A percentile compares a stretch with the other conserved stretches of the same genome.
phyloP scores from a whole-genome alignment of 2,113 vertebrate species.

The Epinephelus cyanopodus region DNA sequence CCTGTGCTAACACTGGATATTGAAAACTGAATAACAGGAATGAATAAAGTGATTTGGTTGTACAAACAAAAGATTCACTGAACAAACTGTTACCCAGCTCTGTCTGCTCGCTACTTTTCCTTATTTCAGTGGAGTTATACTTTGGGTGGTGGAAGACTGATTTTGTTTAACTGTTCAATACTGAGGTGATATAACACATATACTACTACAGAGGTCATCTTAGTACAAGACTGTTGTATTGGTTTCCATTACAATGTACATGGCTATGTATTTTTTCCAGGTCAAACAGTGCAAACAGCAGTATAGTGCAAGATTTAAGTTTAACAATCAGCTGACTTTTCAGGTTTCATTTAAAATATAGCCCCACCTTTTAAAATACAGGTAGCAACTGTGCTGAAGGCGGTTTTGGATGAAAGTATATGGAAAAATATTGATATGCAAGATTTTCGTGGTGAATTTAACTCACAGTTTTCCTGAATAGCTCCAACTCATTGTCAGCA shows the following conservation, averaged over 20 bases:
- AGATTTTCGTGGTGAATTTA: background rate
- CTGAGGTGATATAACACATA: background rate
- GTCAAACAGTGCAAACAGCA: background rate
- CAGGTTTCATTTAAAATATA: background rate
- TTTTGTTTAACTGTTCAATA: background rate
- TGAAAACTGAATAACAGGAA: background rate
- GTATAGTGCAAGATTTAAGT: background rate
- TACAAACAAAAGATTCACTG: background rate
- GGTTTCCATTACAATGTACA: background rate
- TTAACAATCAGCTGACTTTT: background rate
- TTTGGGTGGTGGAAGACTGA: background rate
- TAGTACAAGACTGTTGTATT: background rate
- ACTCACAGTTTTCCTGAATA: conserved; percentile 95
- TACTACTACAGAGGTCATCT: background rate
- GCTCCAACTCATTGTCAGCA: conserved; percentile 94
- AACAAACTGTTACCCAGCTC: background rate
- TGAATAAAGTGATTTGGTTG: background rate
- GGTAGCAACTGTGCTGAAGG: background rate
- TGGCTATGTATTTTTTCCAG: background rate
- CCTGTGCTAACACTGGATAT: background rate
- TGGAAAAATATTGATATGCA: background rate
- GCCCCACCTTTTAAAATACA: background rate
- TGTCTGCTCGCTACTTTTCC: background rate
- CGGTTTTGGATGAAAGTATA: background rate
- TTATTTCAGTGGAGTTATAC: background rate